Conservation (phyloP, 2,113 vertebrate genomes). For the Microcebus ravelobensis region DNA sequence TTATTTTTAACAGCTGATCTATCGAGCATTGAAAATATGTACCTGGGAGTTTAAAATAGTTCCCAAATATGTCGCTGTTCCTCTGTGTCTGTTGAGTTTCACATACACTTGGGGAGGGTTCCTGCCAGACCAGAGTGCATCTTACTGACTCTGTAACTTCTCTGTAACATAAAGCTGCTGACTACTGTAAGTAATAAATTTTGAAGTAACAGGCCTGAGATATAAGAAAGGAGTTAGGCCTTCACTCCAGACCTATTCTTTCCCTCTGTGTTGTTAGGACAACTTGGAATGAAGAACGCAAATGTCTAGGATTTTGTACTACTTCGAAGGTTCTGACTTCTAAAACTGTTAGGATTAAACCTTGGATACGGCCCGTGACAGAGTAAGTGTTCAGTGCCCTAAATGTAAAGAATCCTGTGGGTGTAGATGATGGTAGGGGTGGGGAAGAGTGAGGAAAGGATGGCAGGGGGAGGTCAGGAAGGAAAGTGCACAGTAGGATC, state of each 20-base stretch:
- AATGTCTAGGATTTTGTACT: not conserved
- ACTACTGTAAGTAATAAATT: not conserved
- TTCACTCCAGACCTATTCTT: not conserved
- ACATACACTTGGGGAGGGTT: not conserved
- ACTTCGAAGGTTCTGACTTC: not conserved
- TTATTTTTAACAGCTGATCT: not conserved
- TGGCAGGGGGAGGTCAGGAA: not conserved
- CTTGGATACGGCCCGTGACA: not conserved
- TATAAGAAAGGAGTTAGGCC: not conserved
- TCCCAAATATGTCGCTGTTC: not conserved
- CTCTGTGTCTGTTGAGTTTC: rapidly evolving
- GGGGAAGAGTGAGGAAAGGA: not conserved
- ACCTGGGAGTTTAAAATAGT: not conserved
- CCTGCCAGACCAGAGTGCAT: not conserved
- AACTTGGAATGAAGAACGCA: not conserved
- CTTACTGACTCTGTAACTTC: not conserved
- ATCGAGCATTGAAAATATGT: not conserved
- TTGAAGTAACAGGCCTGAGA: conserved; percentile 28
- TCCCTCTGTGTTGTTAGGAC: not conserved
- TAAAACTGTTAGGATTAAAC: not conserved
- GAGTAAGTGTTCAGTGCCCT: not conserved
- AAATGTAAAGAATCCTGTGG: not conserved
- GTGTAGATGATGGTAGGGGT: too few relatives aligned
- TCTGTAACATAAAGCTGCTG: not conserved
- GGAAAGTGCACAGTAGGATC: not conserved